Base-by-base conservation (phyloP, 1,140 invertebrate species). In the Drosophila kepulauana region DNA sequence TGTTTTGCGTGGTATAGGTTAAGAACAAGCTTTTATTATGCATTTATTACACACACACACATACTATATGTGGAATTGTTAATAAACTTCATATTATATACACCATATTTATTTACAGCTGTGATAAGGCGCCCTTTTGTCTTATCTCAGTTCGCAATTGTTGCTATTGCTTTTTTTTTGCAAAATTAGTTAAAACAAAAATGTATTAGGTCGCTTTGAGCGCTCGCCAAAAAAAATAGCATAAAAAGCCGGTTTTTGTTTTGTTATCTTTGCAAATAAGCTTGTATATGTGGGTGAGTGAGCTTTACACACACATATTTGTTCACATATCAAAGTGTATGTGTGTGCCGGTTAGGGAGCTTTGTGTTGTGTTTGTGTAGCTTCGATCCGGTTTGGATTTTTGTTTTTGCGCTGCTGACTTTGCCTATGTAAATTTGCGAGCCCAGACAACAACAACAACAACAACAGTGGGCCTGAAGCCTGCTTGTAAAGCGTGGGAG, bases 231-330 rank as follows among this genome's bases (percentile, higher is more conserved):
- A 59, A 67, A 68, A 67, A 59, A 56, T 65, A 75, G 65, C 69
- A 78, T 66, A 72, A 82, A 82, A 86, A 86, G 82, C 82, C 82
- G 82, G 82, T 87, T 82, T 71, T 70, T 82, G 75, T 72, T 76
- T 78, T 84, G 76, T 84, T 82, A 82, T 82, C 66, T 79, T 67
- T 72, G 67, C 58, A 46, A 46, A 48, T 63, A 56, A 43, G 75
- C 65, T 20, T 76, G 75, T 79, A 75, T 89, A 88, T 88, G 84
- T 88, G 84, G 84, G 84, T 87, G 84, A 87, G 84, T 87, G 84
- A 87, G 85, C 66, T 75, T 72, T 65, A 73, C 57, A 16, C 30
- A 41, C 58, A 73, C 48, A 38, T 25, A 16, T 20, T 10, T 33
- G 35, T 8, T 8, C 35, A 10, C 35, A 38, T 10, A 8, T 38